These are phyloP conservation scores for Oscheius sp. DNA, from an alignment of 2,888 invertebrate species.

Conservation along the genomic window DNA sequence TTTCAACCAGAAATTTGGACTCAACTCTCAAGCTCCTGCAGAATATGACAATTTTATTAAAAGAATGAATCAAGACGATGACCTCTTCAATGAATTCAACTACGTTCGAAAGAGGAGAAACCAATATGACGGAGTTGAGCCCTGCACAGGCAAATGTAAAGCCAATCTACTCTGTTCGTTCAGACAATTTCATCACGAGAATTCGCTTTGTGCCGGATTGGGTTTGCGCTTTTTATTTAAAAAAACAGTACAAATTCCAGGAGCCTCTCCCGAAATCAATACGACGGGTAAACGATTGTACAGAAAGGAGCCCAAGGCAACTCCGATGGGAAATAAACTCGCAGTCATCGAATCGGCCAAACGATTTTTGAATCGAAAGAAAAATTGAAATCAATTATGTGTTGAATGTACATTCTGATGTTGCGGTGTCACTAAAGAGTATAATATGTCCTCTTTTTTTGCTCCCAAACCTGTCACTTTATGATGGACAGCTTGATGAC, in stretches of 20 bases:
- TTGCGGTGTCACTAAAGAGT: background rate
- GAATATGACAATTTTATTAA: slow-evolving; percentile 91
- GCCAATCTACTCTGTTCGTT: slow-evolving; percentile 82
- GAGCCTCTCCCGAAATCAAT: background rate
- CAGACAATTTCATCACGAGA: slow-evolving; percentile 72
- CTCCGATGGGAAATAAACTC: background rate
- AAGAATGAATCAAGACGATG: slow-evolving; percentile 86
- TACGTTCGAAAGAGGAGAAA: slow-evolving; percentile 58
- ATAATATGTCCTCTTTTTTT: background rate
- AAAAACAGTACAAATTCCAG: background rate
- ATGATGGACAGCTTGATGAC: background rate
- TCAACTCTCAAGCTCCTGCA: slow-evolving; percentile 76
- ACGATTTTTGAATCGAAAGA: background rate
- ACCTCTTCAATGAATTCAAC: slow-evolving; percentile 83
- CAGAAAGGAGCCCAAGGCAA: background rate
- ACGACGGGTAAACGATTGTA: slow-evolving; percentile 3
- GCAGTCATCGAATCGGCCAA: background rate
- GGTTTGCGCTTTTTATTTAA: background rate
- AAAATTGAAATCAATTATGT: background rate
- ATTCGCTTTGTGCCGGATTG: slow-evolving; percentile 51
- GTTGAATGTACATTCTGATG: background rate
- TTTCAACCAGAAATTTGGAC: slow-evolving; percentile 45
- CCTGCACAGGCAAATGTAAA: slow-evolving; percentile 85
- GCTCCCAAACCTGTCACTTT: background rate
- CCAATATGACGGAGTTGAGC: slow-evolving; percentile 38